Percentiles rank a stretch among this genome's conserved stretches.
Conservation (phyloP, 2,113 vertebrate genomes). For the Dasyornis broadbenti region DNA sequence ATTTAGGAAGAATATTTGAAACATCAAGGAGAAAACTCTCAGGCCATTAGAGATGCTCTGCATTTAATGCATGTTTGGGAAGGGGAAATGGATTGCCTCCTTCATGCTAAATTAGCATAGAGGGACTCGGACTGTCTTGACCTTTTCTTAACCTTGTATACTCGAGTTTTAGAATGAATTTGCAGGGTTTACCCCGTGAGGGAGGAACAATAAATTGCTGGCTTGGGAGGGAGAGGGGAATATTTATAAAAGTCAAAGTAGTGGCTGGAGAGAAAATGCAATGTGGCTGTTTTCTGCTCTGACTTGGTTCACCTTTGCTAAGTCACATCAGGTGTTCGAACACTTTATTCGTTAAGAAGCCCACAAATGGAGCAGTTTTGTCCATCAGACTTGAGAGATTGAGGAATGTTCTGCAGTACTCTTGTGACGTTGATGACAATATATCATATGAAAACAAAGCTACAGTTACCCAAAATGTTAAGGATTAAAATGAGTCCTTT, state of each 20-base stretch:
- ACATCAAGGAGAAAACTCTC: not conserved
- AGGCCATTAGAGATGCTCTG: constrained; percentile 20
- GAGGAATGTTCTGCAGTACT: not conserved
- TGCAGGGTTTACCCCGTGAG: not conserved
- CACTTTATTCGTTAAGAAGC: not conserved
- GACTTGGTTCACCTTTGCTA: not conserved
- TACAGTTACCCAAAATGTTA: not conserved
- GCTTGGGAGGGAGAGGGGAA: not conserved
- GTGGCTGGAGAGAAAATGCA: not conserved
- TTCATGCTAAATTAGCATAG: constrained; percentile 38
- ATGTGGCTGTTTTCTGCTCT: not conserved
- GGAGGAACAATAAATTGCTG: not conserved
- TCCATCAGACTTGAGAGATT: not conserved
- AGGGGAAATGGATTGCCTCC: constrained; percentile 18
- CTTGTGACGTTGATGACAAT: not conserved
- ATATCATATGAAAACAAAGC: not conserved
- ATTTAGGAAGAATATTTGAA: not conserved
- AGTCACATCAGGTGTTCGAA: not conserved
- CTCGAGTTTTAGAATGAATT: not conserved
- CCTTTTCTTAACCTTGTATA: constrained; percentile 43
- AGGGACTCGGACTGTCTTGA: not conserved
- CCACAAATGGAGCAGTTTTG: not conserved
- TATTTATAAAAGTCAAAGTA: not conserved
- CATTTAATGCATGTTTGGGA: constrained; percentile 17
- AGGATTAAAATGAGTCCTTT: not conserved